Base-by-base conservation (phyloP, 2,888 invertebrate species). In the Noctua janthe region DNA sequence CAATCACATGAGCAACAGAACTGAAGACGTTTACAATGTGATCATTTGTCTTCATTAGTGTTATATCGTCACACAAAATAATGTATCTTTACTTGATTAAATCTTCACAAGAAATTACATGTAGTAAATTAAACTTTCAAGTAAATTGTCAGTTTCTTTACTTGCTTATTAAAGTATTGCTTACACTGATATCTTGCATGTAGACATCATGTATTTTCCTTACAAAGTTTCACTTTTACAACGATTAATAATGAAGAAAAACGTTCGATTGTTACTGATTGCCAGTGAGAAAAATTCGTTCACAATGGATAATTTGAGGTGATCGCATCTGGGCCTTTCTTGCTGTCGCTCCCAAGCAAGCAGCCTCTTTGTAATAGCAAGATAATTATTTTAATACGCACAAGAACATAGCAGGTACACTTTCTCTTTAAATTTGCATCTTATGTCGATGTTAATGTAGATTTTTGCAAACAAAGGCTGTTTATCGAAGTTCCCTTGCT, bases 351-450 rank as follows among this genome's bases (percentile, higher is more conserved):
- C 91, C 91, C 91, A 92, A 90, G 88, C 86, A 86, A 80, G 86
- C 89, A 88, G 80, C 89, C 90, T 89, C 89, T 91, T 91, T 91
- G 91, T 92, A 90, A 83, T 88, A 88, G 82, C 87, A 87, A 89
- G 89, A 90, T 95, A 94, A 95, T 95, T 94, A 94, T 93, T 94
- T 92, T 93, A 93, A 94, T 93, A 92, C 91, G 91, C 83, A 84
- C 87, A 89, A 87, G 87, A 90, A 89, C 91, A 89, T 90, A 91
- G 87, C 86, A 91, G 87, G 87, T 90, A 91, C 91, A 95, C 95
- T 96, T 96, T 96, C 96, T 93, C 95, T 94, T 87, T 76, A 89
- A 92, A 95, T 96, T 95, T 94, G 92, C 94, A 94, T 95, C 70
- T 64, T 78, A 80, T 74, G 76, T 73, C 78, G 56, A 76, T 73